Conservation (phyloP, 2,888 invertebrate species). For the Xylophagus ater region DNA sequence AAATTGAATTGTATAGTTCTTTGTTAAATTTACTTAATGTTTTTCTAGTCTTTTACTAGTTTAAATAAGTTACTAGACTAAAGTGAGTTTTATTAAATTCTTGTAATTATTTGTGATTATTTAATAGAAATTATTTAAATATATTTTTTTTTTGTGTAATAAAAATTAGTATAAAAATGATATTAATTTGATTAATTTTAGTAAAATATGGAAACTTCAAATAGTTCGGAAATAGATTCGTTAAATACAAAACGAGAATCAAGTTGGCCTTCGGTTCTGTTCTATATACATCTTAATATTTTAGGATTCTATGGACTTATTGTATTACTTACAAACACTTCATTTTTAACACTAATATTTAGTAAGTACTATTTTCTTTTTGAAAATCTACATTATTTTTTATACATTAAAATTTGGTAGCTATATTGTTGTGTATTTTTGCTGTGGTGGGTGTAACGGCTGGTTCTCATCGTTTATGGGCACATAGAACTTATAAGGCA, state of each 20-base stretch:
- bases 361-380: constrained; percentile 43
- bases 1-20: no score
- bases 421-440: constrained; percentile 25
- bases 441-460: constrained; percentile 73
- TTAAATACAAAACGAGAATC: constrained; percentile 45
- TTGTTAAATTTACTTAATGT: no score
- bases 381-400: neutral
- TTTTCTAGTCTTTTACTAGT: no score
- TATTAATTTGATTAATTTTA: no score
- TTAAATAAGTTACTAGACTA: no score
- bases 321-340: constrained; percentile 47
- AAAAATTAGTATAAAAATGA: no score
- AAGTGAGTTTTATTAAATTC: no score
- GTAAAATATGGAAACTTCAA: no score
- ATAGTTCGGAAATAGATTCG: no score
- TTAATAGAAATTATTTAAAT: no score
- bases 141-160: no score
- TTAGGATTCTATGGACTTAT: constrained; percentile 55
- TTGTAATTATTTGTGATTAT: no score
- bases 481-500: constrained; percentile 77
- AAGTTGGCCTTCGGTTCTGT: constrained; percentile 61
- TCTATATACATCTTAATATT: constrained; percentile 61
- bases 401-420: neutral
- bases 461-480: constrained; percentile 89
- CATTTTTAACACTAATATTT: constrained; percentile 50